Conservation (phyloP, 1,140 invertebrate species). For the Drosophila pseudoobscura region DNA sequence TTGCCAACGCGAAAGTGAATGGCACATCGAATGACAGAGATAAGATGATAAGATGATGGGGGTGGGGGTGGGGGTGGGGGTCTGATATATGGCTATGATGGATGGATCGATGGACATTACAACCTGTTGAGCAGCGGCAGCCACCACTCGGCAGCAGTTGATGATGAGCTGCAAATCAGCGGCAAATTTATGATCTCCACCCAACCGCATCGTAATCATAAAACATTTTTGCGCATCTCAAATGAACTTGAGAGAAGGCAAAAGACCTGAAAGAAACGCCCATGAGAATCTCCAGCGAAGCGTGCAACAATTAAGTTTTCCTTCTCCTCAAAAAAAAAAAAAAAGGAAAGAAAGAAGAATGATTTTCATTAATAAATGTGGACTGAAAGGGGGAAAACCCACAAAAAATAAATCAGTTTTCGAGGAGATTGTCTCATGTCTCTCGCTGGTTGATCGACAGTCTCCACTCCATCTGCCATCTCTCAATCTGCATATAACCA, state of each 20-base stretch:
- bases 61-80: background rate
- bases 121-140: constrained; percentile 29
- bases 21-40: background rate
- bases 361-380: constrained; percentile 60
- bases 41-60: too few relatives aligned
- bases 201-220: constrained; percentile 1
- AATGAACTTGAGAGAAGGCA: constrained; percentile 12
- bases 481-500: constrained; percentile 14
- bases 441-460: constrained; percentile 57
- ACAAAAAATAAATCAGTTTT: constrained; percentile 27
- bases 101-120: background rate
- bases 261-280: background rate
- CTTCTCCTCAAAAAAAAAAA: too few relatives aligned
- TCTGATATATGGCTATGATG: constrained; percentile 25
- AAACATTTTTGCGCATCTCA: constrained; percentile 25
- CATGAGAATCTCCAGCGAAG: constrained; percentile 16
- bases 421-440: constrained; percentile 42
- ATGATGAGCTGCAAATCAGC: constrained; percentile 42
- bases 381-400: constrained; percentile 9
- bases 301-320: constrained; percentile 40
- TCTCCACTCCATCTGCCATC: constrained; percentile 48
- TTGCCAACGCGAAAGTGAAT: constrained; percentile 20
- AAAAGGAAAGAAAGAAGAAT: background rate
- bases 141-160: background rate
- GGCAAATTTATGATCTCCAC: constrained; percentile 37